Evolutionary conservation across 2,797 vertebrate species (phyloP), one percentile per base, ranked within the genome.

Genomic region (Enteromius argenteus): DNA sequence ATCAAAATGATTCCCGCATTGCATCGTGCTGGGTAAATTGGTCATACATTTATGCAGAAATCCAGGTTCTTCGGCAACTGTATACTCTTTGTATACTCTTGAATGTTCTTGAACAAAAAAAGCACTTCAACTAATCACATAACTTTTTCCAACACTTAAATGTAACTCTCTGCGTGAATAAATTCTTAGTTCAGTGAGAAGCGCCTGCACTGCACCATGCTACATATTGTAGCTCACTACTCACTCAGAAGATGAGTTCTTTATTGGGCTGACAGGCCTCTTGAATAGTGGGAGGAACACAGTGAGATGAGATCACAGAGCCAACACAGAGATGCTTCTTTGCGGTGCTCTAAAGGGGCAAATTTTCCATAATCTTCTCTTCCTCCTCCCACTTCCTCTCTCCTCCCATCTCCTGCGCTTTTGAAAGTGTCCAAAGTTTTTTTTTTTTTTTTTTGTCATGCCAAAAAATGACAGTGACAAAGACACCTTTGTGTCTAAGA

Each of bases 401-500:
- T 91, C 88, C 86, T 37, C 19, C 75, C 84, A 78, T 85, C 80
- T 83, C 44, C 44, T 64, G 80, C 32, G 23, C 81, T 93, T 92
- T 90, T 90, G 86, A 91, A 92, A 86, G 85, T 84, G 87, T 90
- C 90, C 89, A 91, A 84, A 84, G 88, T 82, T 89, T 87, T 87
- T 90, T 88, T 91, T 87, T 87, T 44, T 14, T 19, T 69, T 32
- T 44, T 68, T n/a, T 76, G 17, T 78, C 75, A 69, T 67, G 64
- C 23, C 15, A 68, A 44, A 37, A 68, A 23, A 60, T 56, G 85
- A 90, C 87, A 90, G 85, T 89, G 74, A 93, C 89, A 93, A 91
- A 92, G 89, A 89, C 5, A 64, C 84, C 88, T 93, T 91, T 94
- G 91, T 92, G 86, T 89, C 75, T 85, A 79, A 86, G 84, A 89